Evolutionary conservation across 2,113 vertebrate genomes (phyloP), one percentile per base, ranked within the genome.

Genomic region (Tiliqua scincoides): DNA sequence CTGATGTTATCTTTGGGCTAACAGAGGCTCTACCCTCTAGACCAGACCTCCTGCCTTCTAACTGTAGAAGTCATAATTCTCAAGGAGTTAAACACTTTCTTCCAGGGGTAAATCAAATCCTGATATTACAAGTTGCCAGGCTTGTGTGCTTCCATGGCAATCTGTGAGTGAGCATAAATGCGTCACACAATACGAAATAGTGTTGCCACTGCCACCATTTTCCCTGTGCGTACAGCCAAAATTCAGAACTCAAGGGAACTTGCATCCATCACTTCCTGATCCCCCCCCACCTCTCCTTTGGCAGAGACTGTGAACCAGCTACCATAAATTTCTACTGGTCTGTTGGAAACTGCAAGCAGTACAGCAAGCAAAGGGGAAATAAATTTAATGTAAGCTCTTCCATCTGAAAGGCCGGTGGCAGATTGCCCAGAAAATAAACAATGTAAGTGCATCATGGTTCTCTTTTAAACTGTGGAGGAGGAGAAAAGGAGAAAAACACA

Each of bases 371-470:
- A 84, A 84, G 89, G n/a, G 90, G 77, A 79, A 70, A 83, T 43
- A 82, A 68, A 79, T 73, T 77, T 48, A 85, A 62, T 80, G 18
- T 30, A 48, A 10, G 57, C 63, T 73, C 54, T 90, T 83, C 25
- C 9, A 65, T 40, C 2, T 77, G 88, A 90, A 37, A 82, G 1
- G 4, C 54, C 57, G 78, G 0, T 83, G 86, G 90, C 30, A 86
- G 93, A 40, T 40, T 88, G 81, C 82, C 84, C 82, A 59, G 71
- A 54, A 90, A 89, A 91, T n/a, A 91, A 91, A 86, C 2, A 12
- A 43, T 87, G 84, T 76, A 54, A 62, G 23, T 83, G 1, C 23
- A 70, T 89, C 48, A 75, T 6, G 54, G 14, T 62, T 71, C 78
- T 87, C 8, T 48, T 48, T 62, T 35, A 48, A 37, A 67, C 27